Evolutionary conservation across 1,140 invertebrate genomes (phyloP).

Genomic region (Drosophila kohkoa): DNA sequence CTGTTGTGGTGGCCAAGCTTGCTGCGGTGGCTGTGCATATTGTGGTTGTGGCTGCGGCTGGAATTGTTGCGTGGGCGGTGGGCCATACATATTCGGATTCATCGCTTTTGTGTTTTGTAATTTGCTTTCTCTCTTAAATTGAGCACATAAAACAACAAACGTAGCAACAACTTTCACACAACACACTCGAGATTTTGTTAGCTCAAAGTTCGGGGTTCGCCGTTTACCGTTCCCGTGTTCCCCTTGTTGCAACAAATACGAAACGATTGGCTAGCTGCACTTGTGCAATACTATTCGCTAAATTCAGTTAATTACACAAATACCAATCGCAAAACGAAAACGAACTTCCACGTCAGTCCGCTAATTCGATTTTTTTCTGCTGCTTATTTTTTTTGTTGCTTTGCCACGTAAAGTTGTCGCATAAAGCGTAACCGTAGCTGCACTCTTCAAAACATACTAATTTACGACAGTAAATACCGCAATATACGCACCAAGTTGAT

Average conservation of each 20-base stretch:
- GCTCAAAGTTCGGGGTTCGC: slow-evolving; percentile 70
- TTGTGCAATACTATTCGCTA: slow-evolving; percentile 32
- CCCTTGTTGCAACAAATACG: slow-evolving; percentile 28
- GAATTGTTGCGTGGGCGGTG: slow-evolving; percentile 67
- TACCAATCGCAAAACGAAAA: slow-evolving; percentile 51
- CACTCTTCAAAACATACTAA: background rate
- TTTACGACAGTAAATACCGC: background rate
- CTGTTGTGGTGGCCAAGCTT: slow-evolving; percentile 67
- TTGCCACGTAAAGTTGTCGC: slow-evolving; percentile 76
- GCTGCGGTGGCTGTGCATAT: slow-evolving; percentile 60
- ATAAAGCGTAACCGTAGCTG: background rate
- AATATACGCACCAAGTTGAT: background rate
- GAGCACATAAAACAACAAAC: slow-evolving; percentile 44
- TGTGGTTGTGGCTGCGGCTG: slow-evolving; percentile 57
- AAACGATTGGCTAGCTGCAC: slow-evolving; percentile 19
- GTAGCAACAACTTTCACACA: slow-evolving; percentile 69
- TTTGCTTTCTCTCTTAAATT: slow-evolving; percentile 4
- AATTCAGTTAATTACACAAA: slow-evolving; percentile 60
- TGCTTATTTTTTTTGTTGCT: slow-evolving; percentile 57
- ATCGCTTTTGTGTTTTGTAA: slow-evolving; percentile 35
- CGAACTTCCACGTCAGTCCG: slow-evolving; percentile 84
- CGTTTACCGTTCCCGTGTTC: slow-evolving; percentile 24
- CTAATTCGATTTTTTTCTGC: slow-evolving; percentile 73
- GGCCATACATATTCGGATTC: slow-evolving; percentile 76
- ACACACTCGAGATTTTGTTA: slow-evolving; percentile 34